Base-by-base conservation (phyloP, 2,113 vertebrate species). In the Dendrocopos noguchii region DNA sequence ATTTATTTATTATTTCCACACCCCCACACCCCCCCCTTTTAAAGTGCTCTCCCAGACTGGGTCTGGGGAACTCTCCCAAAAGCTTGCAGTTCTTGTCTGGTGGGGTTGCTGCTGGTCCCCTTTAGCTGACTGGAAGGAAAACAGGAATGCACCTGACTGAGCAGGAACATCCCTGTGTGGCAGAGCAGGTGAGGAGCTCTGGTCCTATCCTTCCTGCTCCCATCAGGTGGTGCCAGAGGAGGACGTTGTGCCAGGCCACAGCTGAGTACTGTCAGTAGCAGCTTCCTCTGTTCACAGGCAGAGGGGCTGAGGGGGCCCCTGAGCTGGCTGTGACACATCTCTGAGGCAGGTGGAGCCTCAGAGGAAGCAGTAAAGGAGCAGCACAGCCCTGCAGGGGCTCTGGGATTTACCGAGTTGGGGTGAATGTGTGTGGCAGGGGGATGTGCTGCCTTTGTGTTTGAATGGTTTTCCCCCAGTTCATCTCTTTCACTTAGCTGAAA, bases 191-290 rank as follows among this genome's bases (percentile, higher is more conserved):
- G 10, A 78, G 75, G 44, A 31, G 46, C 7, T 6, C 6, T 1
- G 3, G 6, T 65, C 82, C 8, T 42, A 13, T 46, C 68, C 46
- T 13, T 53, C 22, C 33, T 25, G 71, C 61, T n/a, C 57, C 57
- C 36, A 14, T 8, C 1, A 0, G 28, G 2, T 52, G 36, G 6
- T 25, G 24, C 42, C 10, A 16, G 50, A 63, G 9, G 34, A 73
- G 55, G 42, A 2, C 2, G 2, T 7, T 15, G 1, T 67, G 24
- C 27, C 56, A 50, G n/a, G 42, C 22, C 25, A 7, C 1, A 0
- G 3, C 25, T 16, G 15, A 21, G 36, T 13, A 3, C 25, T 31
- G 66, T 31, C 21, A 17, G 3, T 76, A 57, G 76, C 34, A 0
- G 8, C 15, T n/a, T 50, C 50, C 81, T 80, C 85, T 94, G 29